phyloP scores from a whole-genome alignment of 1,140 invertebrate species.

The Heliconius melpomene region DNA sequence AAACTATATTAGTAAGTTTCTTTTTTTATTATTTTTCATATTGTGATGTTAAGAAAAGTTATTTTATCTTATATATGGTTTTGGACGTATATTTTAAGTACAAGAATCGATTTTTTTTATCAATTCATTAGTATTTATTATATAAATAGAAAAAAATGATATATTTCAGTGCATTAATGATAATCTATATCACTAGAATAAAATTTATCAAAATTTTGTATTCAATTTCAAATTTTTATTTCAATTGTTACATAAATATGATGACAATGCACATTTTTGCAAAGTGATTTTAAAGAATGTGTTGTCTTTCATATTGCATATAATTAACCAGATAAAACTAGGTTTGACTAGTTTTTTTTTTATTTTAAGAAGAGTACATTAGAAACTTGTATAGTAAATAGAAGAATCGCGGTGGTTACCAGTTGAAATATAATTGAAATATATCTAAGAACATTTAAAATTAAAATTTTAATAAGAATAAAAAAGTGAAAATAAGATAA shows the following conservation, averaged over 20 bases:
- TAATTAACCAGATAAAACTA: not conserved
- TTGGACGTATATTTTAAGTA: constrained; percentile 4
- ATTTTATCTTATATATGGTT: not conserved
- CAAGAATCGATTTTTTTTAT: not conserved
- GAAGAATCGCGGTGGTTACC: not conserved
- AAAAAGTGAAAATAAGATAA: too few species aligned
- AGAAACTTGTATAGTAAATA: not conserved
- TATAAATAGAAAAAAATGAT: too few species aligned
- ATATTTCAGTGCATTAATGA: too few species aligned
- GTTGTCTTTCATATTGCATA: not conserved
- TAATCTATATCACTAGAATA: too few species aligned
- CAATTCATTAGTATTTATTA: too few species aligned
- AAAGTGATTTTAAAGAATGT: not conserved
- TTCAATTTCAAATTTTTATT: too few species aligned
- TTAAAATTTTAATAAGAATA: not conserved
- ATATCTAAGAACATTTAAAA: not conserved
- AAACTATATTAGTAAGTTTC: not conserved
- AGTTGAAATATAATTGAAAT: not conserved
- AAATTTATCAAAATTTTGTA: too few species aligned
- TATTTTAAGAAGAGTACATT: not conserved
- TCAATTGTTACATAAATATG: too few species aligned
- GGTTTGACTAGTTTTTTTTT: not conserved
- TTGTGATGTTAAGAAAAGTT: not conserved
- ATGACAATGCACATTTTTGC: too few species aligned
- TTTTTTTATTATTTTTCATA: not conserved